Evolutionary conservation across 2,888 invertebrate species (phyloP), one percentile per base, ranked within the genome.

Genomic region (Ichneumoninae sp.): DNA sequence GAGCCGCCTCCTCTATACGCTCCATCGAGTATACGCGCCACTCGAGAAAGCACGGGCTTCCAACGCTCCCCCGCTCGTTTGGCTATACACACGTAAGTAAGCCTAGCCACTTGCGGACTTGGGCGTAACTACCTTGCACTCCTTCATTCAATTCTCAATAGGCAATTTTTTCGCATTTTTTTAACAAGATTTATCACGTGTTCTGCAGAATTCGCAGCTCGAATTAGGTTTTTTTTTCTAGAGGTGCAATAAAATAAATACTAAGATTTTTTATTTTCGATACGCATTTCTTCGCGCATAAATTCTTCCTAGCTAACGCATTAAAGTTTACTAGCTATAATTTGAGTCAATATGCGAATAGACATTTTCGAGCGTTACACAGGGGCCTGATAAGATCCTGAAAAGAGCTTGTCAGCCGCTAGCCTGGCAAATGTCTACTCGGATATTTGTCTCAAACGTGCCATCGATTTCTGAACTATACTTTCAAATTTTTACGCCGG

Each of bases 91-190:
- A 52, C 78, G 40, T 66, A 66, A 81, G 76, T 76, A 57, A 71
- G 71, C 75, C 79, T 44, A 82, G 79, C 82, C 76, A 83, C 83
- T 85, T 71, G 69, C 79, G 68, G 57, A 69, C 76, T 65, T 66
- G 70, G 54, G 47, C 74, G 57, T 75, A 77, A 68, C 19, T 22
- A 40, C 60, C 22, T 66, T 75, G 66, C 73, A 73, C 68, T 78
- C 22, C 40, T 63, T 60, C 81, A 78, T 80, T 80, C 66, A 22
- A 33, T 50, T 36, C 7, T 8, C 26, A 5, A 22, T 36, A 52
- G 22, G 5, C 13, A 30, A 66, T 22, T 36, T 54, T 52, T 33
- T 22, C 2, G n/a, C n/a, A n/a, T 30, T 16, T 57, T 13, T 13
- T 57, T 57, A 10, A 22, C 13, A 16, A 16, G 2, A 40, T 10